Conservation (phyloP, 2,113 vertebrate genomes). For the Centropristis striata region DNA sequence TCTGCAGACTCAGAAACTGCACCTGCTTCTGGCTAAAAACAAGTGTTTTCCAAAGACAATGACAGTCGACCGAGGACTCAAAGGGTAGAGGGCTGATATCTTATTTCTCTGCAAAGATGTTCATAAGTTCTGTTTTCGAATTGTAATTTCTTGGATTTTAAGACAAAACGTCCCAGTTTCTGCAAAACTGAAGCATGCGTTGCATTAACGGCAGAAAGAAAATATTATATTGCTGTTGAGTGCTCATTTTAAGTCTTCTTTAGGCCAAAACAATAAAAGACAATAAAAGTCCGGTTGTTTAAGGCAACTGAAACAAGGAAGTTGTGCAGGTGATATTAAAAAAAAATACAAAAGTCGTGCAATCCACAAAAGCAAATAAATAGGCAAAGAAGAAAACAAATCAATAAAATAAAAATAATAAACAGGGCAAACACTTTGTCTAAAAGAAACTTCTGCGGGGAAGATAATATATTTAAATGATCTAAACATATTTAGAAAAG, state of each 20-base stretch:
- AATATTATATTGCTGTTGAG: neutral
- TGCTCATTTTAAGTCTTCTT: neutral
- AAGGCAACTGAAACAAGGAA: neutral
- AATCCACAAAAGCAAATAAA: no score
- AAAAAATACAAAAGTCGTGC: no score
- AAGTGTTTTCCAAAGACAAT: neutral
- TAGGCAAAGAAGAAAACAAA: no score
- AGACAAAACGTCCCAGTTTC: neutral
- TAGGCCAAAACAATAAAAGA: no score
- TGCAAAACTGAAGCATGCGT: neutral
- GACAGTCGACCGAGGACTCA: neutral
- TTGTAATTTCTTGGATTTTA: neutral
- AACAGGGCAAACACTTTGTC: no score
- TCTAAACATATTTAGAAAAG: no score
- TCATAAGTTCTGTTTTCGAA: neutral
- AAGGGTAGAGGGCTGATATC: neutral
- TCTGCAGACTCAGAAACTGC: neutral
- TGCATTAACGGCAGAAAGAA: neutral
- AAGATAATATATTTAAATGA: no score
- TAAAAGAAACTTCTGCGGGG: no score
- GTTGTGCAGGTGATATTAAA: no score
- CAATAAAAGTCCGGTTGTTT: neutral
- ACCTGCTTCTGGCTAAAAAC: slow-evolving; percentile 2
- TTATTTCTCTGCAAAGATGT: slow-evolving; percentile 5
- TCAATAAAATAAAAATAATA: no score